These are phyloP conservation scores for Sinocyclocheilus grahami DNA, from an alignment of 2,113 vertebrate genomes.

Conservation along the genomic window DNA sequence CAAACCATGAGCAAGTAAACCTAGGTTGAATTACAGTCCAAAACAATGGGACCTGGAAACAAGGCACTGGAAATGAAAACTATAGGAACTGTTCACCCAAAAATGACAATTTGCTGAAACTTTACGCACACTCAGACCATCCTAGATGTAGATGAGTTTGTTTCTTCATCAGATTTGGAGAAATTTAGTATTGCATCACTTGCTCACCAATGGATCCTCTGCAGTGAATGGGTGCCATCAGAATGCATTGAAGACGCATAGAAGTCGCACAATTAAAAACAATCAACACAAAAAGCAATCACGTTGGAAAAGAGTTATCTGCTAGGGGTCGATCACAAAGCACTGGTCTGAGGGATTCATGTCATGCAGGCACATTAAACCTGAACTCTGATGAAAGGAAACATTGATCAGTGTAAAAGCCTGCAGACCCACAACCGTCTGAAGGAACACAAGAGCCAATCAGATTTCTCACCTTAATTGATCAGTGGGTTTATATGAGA, in stretches of 20 bases:
- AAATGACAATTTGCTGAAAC: no score
- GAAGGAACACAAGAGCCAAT: neutral
- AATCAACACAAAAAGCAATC: no score
- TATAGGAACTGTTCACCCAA: neutral
- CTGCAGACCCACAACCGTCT: neutral
- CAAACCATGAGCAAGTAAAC: neutral
- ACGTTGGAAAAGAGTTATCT: no score
- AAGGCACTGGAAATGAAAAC: neutral
- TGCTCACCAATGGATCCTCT: no score
- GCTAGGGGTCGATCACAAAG: neutral
- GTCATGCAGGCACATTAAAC: neutral
- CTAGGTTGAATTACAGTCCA: neutral
- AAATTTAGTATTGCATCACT: no score
- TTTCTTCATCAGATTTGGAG: no score
- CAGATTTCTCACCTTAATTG: no score
- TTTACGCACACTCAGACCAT: no score
- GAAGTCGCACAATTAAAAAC: neutral
- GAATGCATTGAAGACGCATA: neutral
- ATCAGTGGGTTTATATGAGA: no score
- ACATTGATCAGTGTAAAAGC: neutral
- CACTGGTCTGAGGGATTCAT: neutral
- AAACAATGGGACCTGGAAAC: neutral
- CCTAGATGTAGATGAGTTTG: no score
- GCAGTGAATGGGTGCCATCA: no score
- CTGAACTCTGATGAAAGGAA: constrained; percentile 15